Evolutionary conservation across 2,888 invertebrate species (phyloP).

Genomic region (Leptinotarsa juncta): DNA sequence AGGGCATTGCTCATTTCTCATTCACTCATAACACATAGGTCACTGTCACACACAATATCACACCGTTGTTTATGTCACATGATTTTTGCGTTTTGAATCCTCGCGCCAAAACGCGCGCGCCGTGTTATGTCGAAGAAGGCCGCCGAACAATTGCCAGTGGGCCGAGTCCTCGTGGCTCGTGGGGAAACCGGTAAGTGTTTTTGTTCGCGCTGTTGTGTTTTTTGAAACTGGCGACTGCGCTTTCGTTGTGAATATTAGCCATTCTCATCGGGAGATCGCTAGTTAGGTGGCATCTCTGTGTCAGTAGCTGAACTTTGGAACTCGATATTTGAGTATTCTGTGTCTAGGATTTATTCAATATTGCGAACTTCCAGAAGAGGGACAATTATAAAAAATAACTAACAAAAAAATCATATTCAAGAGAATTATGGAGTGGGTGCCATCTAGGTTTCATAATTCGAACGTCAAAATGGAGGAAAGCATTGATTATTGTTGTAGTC

Average conservation of each 20-base stretch:
- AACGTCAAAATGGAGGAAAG: too few species aligned
- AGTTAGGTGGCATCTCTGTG: background rate
- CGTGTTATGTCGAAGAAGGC: constrained; percentile 26
- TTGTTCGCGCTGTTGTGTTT: constrained; percentile 32
- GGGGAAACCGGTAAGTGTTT: constrained; percentile 26
- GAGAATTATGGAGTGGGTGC: too few species aligned
- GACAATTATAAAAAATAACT: too few species aligned
- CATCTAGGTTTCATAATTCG: too few species aligned
- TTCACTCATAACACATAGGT: constrained; percentile 25
- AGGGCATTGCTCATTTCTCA: constrained; percentile 75
- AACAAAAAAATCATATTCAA: too few species aligned
- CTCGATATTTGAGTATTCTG: background rate
- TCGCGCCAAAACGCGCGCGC: constrained; percentile 36
- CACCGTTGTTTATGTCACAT: constrained; percentile 37
- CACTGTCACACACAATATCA: constrained; percentile 40
- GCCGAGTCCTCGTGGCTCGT: constrained; percentile 1
- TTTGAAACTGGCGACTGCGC: constrained; percentile 30
- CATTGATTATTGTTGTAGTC: too few species aligned
- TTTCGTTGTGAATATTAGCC: background rate
- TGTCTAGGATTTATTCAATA: too few species aligned
- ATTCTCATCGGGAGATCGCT: background rate
- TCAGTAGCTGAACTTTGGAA: background rate
- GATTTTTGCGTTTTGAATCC: constrained; percentile 29
- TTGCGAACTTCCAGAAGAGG: too few species aligned
- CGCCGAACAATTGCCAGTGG: constrained; percentile 31